These are phyloP conservation scores for Peucedramus taeniatus DNA, from an alignment of 2,113 vertebrate genomes.

Conservation along the genomic window DNA sequence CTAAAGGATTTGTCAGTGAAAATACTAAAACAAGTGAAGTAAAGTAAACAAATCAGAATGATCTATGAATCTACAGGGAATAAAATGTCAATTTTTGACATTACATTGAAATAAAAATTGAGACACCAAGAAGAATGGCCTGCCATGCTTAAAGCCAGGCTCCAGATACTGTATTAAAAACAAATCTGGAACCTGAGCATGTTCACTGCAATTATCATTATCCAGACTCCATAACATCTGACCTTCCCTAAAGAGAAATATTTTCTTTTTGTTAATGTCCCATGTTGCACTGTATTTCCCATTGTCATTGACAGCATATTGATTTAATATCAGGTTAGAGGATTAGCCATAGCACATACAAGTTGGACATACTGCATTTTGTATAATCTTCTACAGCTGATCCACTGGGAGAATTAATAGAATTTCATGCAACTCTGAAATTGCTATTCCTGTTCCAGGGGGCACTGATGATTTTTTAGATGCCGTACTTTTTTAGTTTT, in stretches of 20 bases:
- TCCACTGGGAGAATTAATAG: slow-evolving; percentile 46
- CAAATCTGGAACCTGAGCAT: slow-evolving; percentile 8
- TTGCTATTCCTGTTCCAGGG: slow-evolving; percentile 20
- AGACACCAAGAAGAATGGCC: background rate
- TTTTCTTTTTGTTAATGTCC: slow-evolving; percentile 8
- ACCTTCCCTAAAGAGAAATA: slow-evolving; percentile 33
- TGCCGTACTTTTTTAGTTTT: slow-evolving; percentile 5
- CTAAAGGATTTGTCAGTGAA: background rate
- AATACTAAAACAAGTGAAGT: background rate
- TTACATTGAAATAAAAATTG: background rate
- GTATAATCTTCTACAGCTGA: slow-evolving; percentile 28
- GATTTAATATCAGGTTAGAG: slow-evolving; percentile 58
- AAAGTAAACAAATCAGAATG: background rate
- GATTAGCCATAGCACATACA: slow-evolving; percentile 4
- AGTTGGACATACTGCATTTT: slow-evolving; percentile 41
- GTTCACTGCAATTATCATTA: slow-evolving; percentile 27
- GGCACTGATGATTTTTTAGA: slow-evolving; percentile 42
- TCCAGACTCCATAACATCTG: background rate
- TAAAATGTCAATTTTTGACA: background rate
- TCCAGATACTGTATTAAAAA: background rate
- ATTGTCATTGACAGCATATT: slow-evolving; percentile 47
- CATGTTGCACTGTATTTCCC: slow-evolving; percentile 2
- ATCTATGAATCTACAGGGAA: background rate
- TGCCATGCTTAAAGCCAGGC: background rate
- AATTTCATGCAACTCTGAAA: slow-evolving; percentile 47